These are phyloP conservation scores for Chirona hameri DNA, from an alignment of 2,888 invertebrate species.

Conservation along the genomic window DNA sequence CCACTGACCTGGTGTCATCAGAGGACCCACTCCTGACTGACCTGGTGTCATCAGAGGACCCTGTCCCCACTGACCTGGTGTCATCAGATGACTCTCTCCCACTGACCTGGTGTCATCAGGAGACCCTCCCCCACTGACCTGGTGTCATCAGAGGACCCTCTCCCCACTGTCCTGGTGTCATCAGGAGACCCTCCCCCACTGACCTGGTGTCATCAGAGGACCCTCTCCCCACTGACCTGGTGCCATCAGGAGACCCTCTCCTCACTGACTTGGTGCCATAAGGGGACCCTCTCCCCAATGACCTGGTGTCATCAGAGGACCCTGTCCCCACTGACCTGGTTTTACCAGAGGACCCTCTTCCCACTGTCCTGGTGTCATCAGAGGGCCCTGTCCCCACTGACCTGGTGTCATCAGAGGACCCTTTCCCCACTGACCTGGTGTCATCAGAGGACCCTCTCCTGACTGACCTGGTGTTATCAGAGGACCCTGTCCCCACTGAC, in stretches of 20 bases:
- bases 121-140: background rate
- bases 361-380: background rate
- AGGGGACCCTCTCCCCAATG: too few relatives aligned
- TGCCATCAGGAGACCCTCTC: background rate
- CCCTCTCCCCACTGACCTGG: background rate
- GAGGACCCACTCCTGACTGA: background rate
- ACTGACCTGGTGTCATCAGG: background rate
- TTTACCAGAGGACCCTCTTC: too few relatives aligned
- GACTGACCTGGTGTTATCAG: too few relatives aligned
- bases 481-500: background rate
- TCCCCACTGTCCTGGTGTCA: background rate
- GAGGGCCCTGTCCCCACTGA: background rate
- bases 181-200: background rate
- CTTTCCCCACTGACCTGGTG: background rate
- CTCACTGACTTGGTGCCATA: too few relatives aligned
- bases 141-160: too few relatives aligned
- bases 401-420: too few relatives aligned
- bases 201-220: too few relatives aligned
- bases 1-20: too few relatives aligned
- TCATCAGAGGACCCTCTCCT: background rate
- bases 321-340: too few relatives aligned
- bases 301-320: background rate
- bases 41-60: background rate
- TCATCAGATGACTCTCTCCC: too few relatives aligned
- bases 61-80: too few relatives aligned